Conservation (phyloP, 2,797 vertebrate species). For the Euphonia xanthogaster region DNA sequence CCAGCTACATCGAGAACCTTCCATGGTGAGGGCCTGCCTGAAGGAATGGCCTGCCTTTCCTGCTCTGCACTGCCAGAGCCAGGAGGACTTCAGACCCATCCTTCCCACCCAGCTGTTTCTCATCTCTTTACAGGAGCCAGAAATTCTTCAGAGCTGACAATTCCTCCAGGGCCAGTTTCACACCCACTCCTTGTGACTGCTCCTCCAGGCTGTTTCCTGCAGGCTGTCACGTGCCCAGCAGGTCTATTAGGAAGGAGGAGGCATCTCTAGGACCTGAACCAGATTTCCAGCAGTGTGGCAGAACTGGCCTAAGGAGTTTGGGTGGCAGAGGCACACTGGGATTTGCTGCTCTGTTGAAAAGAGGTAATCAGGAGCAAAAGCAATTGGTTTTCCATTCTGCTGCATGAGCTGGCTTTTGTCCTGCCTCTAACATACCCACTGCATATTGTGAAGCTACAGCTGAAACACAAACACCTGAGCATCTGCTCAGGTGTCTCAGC, state of each 20-base stretch:
- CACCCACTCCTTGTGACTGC: not conserved
- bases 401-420: not conserved
- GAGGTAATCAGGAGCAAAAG: not conserved
- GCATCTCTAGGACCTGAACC: not conserved
- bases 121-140: not conserved
- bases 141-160: not conserved
- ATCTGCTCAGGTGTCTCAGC: not conserved
- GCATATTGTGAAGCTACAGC: not conserved
- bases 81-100: not conserved
- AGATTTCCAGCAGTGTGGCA: not conserved
- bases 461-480: not conserved
- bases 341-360: not conserved
- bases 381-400: not conserved
- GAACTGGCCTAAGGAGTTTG: not conserved
- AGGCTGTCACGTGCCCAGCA: not conserved
- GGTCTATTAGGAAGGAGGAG: not conserved
- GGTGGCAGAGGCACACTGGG: not conserved
- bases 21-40: accelerated
- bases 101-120: not conserved
- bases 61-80: not conserved
- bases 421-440: not conserved
- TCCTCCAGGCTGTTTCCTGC: not conserved
- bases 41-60: not conserved
- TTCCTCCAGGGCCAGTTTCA: not conserved
- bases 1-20: accelerated